Percentiles rank a stretch among this genome's conserved stretches.
phyloP scores from a whole-genome alignment of 2,113 vertebrate genomes.

The Phocoena phocoena region DNA sequence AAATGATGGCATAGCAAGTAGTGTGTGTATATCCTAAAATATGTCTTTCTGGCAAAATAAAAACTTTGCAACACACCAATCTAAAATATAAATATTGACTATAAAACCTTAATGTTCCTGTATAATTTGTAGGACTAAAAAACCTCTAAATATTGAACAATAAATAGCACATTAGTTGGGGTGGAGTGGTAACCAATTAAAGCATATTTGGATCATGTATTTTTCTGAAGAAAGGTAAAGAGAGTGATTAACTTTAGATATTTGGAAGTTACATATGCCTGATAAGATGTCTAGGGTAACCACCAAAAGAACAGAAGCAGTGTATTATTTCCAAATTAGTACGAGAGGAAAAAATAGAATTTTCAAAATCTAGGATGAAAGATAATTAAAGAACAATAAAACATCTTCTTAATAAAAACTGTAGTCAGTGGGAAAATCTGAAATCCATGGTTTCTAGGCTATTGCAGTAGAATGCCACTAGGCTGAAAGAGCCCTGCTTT shows the following conservation, averaged over 20 bases:
- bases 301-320: background rate
- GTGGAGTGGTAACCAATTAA: background rate
- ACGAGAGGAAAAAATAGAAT: background rate
- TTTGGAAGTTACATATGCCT: background rate
- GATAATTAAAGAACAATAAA: background rate
- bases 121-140: background rate
- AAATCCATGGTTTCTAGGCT: conserved; percentile 25
- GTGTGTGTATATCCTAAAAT: background rate
- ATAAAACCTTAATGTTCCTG: background rate
- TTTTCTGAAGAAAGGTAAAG: conserved; percentile 3
- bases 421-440: background rate
- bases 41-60: background rate
- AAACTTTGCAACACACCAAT: background rate
- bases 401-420: background rate
- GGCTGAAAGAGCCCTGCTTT: conserved; percentile 61
- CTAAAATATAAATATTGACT: background rate
- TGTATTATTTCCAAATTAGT: background rate
- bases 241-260: background rate
- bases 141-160: background rate
- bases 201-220: background rate
- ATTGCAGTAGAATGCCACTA: background rate
- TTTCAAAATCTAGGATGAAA: background rate
- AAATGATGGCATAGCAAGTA: background rate
- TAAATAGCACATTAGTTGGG: background rate
- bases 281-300: background rate